phyloP scores from a whole-genome alignment of 53 echinoderm and acorn worm genomes.

The Arbacia lixula region DNA sequence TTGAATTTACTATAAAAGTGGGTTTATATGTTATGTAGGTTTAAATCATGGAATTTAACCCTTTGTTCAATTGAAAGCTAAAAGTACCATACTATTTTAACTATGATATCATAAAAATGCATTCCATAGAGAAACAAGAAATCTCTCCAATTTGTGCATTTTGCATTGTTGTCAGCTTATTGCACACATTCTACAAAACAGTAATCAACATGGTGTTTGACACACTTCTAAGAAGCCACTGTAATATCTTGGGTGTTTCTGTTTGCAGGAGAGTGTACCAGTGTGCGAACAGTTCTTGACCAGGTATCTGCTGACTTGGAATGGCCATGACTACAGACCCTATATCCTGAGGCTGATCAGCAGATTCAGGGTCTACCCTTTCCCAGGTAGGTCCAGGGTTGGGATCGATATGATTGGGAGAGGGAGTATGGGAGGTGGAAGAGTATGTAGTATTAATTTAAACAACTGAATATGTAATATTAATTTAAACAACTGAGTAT shows the following conservation, averaged over 20 bases:
- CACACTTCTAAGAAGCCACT: not conserved
- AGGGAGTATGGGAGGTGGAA: not conserved
- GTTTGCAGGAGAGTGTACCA: constrained; percentile 81
- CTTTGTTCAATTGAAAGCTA: too few species aligned
- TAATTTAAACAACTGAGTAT: too few species aligned
- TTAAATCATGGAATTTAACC: not conserved
- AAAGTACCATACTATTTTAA: too few species aligned
- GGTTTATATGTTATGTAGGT: not conserved
- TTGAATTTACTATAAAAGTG: not conserved
- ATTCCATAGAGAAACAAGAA: too few species aligned
- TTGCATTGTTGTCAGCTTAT: too few species aligned
- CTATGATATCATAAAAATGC: too few species aligned
- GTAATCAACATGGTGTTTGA: too few species aligned
- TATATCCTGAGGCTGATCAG: constrained; percentile 87
- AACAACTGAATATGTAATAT: too few species aligned
- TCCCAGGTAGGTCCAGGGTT: constrained; percentile 73
- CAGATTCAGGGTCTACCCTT: constrained; percentile 85
- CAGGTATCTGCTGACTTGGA: constrained; percentile 92
- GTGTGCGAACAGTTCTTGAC: constrained; percentile 87
- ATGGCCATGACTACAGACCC: constrained; percentile 87
- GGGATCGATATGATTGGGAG: not conserved
- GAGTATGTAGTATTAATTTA: too few species aligned
- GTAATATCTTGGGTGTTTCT: not conserved
- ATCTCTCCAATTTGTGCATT: too few species aligned
- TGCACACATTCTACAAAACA: too few species aligned